Conservation (phyloP, 2,797 vertebrate genomes). For the Chloroceryle amazona region DNA sequence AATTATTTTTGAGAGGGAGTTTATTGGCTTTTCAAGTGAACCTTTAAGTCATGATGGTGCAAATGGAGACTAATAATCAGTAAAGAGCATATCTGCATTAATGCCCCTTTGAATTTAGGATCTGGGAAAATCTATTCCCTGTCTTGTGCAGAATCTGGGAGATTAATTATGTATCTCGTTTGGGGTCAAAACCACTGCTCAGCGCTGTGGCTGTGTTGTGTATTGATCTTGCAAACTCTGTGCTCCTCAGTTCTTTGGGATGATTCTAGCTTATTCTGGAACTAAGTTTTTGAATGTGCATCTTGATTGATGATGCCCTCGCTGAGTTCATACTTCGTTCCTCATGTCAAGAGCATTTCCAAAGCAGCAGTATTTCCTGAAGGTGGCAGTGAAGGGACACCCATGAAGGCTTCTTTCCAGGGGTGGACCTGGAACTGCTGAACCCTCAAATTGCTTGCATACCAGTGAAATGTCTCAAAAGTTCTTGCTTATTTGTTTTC, state of each 20-base stretch:
- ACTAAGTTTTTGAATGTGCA: not conserved
- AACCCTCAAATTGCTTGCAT: conserved; percentile 43
- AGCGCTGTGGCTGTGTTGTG: not conserved
- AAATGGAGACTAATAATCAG: not conserved
- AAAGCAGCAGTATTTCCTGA: conserved; percentile 44
- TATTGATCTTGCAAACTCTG: not conserved
- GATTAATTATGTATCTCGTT: not conserved
- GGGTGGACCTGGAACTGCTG: not conserved
- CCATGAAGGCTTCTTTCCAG: not conserved
- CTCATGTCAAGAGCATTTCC: not conserved
- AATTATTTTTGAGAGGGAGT: not conserved
- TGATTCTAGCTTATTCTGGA: not conserved
- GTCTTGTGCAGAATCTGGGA: not conserved
- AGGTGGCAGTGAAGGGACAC: conserved; percentile 77
- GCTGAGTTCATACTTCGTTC: not conserved
- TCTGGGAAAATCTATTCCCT: not conserved
- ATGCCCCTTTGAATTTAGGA: not conserved
- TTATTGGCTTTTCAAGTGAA: not conserved
- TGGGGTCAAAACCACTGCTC: not conserved
- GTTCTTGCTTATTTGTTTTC: conserved; percentile 50
- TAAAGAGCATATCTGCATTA: not conserved
- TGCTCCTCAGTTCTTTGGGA: not conserved
- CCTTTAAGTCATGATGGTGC: not conserved
- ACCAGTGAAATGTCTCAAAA: conserved; percentile 2
- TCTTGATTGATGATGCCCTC: not conserved